Percentiles rank a stretch among this genome's conserved stretches.
Conservation (phyloP, 2,113 vertebrate genomes). For the Channa argus region DNA sequence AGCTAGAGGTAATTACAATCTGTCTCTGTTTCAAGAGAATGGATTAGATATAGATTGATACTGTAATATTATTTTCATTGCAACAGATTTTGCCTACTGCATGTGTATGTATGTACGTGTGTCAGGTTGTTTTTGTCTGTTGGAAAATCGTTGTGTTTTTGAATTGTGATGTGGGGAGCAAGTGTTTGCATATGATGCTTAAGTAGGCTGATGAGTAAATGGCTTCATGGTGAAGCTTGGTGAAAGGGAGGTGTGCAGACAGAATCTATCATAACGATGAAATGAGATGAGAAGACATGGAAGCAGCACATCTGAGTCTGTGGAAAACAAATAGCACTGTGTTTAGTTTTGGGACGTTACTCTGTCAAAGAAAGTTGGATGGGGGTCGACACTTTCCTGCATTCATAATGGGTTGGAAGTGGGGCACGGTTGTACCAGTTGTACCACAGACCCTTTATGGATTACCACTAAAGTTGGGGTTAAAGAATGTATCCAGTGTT, state of each 20-base stretch:
- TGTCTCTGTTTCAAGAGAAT: slow-evolving; percentile 35
- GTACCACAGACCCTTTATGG: no score
- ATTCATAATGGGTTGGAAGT: neutral
- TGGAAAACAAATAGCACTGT: slow-evolving; percentile 20
- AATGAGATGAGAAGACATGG: slow-evolving; percentile 47
- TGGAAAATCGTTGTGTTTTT: slow-evolving; percentile 13
- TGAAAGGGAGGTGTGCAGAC: slow-evolving; percentile 10
- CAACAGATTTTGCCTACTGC: neutral
- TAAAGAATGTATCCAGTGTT: no score
- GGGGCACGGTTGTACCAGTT: no score
- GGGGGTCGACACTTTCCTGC: neutral
- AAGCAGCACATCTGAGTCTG: slow-evolving; percentile 31
- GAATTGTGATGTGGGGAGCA: slow-evolving; percentile 17
- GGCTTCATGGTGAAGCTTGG: neutral
- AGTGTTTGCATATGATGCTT: slow-evolving; percentile 8
- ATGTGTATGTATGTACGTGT: neutral
- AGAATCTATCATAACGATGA: slow-evolving; percentile 38
- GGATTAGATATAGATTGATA: slow-evolving; percentile 68
- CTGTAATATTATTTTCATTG: slow-evolving; percentile 57
- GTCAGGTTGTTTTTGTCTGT: neutral
- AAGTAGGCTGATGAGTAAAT: slow-evolving; percentile 26
- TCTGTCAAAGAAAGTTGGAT: slow-evolving; percentile 39
- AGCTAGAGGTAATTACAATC: slow-evolving; percentile 59
- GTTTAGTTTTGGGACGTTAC: slow-evolving; percentile 41
- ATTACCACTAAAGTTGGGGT: no score